Evolutionary conservation across 2,888 invertebrate genomes (phyloP).

Genomic region (Nudaria mundana): DNA sequence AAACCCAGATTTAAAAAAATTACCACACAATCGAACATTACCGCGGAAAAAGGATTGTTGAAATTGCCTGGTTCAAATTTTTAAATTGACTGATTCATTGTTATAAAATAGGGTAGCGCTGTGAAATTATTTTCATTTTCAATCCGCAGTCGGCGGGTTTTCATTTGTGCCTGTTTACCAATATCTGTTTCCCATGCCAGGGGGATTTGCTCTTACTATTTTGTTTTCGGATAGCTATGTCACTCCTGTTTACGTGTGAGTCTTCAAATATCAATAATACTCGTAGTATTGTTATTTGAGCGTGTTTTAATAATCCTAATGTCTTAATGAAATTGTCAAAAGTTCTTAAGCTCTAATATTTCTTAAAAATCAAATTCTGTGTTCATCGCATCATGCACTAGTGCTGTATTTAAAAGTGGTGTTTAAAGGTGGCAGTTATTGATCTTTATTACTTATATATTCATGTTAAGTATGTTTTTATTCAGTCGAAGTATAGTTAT

Average conservation of each 20-base stretch:
- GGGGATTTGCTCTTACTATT: conserved; percentile 20
- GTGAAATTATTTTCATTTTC: conserved; percentile 24
- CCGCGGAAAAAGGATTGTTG: conserved; percentile 29
- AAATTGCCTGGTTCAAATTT: conserved; percentile 35
- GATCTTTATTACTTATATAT: too few species aligned
- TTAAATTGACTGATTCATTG: conserved; percentile 41
- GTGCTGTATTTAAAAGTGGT: too few species aligned
- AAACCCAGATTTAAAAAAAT: conserved; percentile 5
- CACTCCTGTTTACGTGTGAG: conserved; percentile 15
- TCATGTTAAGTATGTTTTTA: too few species aligned
- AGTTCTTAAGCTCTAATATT: too few species aligned
- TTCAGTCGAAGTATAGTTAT: too few species aligned
- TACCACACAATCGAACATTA: conserved; percentile 5
- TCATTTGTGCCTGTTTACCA: conserved; percentile 32
- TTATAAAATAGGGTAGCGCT: conserved; percentile 15
- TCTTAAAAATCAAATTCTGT: too few species aligned
- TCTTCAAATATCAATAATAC: conserved; percentile 3
- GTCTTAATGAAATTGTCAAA: too few species aligned
- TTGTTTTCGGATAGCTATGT: conserved; percentile 19
- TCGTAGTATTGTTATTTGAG: conserved; percentile 2
- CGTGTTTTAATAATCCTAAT: neutral
- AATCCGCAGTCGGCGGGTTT: conserved; percentile 13
- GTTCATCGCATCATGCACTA: too few species aligned
- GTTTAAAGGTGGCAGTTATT: too few species aligned
- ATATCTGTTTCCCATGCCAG: conserved; percentile 20